A percentile compares a stretch with the other conserved stretches of the same genome.
Conservation (phyloP, 2,113 vertebrate genomes). For the Semnopithecus entellus region DNA sequence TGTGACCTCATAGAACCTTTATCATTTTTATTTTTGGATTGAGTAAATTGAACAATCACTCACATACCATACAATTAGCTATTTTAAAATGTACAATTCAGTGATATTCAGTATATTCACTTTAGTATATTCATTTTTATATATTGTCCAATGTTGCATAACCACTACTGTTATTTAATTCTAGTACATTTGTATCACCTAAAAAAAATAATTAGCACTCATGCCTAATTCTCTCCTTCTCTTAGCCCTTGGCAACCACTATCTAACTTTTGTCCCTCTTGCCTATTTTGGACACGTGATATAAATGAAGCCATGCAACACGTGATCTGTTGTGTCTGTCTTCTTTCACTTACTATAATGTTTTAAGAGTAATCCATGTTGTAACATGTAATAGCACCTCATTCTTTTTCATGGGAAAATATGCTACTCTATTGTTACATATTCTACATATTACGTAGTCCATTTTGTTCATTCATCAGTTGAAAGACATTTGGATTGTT, state of each 20-base stretch:
- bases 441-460: too few relatives aligned
- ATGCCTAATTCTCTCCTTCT: neutral
- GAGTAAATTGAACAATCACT: neutral
- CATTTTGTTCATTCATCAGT: neutral
- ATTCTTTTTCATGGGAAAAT: neutral
- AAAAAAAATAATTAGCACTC: neutral
- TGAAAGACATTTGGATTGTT: neutral
- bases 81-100: neutral
- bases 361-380: neutral
- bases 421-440: neutral
- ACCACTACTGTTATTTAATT: neutral
- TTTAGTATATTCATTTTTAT: neutral
- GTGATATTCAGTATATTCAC: neutral
- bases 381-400: neutral
- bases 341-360: neutral
- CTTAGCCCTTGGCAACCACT: neutral
- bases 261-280: neutral
- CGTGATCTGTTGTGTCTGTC: neutral
- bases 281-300: neutral
- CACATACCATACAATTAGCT: neutral
- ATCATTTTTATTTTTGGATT: neutral
- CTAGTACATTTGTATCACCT: neutral
- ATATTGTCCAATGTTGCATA: neutral
- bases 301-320: neutral
- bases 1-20: neutral